A percentile compares a stretch with the other conserved stretches of the same genome.
Evolutionary conservation across 35 echinoderm and acorn worm species (phyloP).

Genomic region (Holothuria glaberrima): DNA sequence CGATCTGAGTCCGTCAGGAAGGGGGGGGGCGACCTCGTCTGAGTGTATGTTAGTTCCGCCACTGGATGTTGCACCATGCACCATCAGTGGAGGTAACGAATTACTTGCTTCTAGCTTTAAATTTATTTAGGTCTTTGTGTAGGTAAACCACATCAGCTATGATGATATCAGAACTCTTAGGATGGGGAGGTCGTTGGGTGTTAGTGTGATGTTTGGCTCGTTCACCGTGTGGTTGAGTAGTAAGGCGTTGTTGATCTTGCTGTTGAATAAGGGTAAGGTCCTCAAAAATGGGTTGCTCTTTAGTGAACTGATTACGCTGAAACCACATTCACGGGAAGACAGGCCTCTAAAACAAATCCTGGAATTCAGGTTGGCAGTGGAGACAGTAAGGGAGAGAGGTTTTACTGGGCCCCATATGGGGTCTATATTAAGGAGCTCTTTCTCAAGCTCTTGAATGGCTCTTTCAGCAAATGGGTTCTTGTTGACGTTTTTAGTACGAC

Average conservation of each 20-base stretch:
- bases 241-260: slow-evolving; percentile 47
- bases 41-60: too few relatives aligned
- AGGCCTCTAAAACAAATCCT: slow-evolving; percentile 59
- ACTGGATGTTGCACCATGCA: too few relatives aligned
- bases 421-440: slow-evolving; percentile 25
- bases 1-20: too few relatives aligned
- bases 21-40: too few relatives aligned
- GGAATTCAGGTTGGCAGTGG: slow-evolving; percentile 56
- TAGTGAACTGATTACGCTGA: slow-evolving; percentile 76
- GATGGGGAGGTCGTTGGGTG: not conserved
- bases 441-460: slow-evolving; percentile 71
- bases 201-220: slow-evolving; percentile 18
- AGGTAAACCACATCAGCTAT: slow-evolving; percentile 72
- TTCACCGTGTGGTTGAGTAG: slow-evolving; percentile 54
- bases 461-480: slow-evolving; percentile 77
- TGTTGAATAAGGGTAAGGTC: slow-evolving; percentile 56
- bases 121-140: slow-evolving; percentile 66
- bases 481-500: slow-evolving; percentile 62
- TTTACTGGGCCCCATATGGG: slow-evolving; percentile 32
- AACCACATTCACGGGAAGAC: slow-evolving; percentile 70
- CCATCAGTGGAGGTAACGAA: slow-evolving; percentile 62
- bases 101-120: slow-evolving; percentile 32
- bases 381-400: slow-evolving; percentile 29
- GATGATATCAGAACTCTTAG: not conserved
- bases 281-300: slow-evolving; percentile 53